Conservation (phyloP, 1,140 invertebrate species). For the Heliothis virescens region DNA sequence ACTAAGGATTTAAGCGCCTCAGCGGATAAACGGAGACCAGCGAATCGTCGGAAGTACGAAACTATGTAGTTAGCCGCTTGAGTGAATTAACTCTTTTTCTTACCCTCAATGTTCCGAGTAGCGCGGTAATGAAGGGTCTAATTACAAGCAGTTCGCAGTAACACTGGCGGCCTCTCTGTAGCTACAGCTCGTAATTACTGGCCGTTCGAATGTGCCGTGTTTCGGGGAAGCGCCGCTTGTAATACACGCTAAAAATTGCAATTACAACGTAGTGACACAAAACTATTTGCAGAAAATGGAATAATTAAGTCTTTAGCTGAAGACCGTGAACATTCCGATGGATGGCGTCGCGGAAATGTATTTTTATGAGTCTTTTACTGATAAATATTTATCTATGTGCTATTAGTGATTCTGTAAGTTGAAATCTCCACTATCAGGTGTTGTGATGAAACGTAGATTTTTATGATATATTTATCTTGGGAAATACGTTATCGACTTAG, state of each 20-base stretch:
- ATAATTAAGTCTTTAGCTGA: conserved; percentile 28
- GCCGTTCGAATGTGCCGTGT: conserved; percentile 54
- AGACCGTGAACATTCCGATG: conserved; percentile 10
- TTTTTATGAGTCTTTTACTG: background rate
- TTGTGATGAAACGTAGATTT: background rate
- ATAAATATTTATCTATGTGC: background rate
- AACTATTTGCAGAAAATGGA: conserved; percentile 40
- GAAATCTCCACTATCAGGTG: background rate
- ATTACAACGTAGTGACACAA: conserved; percentile 40
- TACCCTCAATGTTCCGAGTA: conserved; percentile 60
- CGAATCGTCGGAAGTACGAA: conserved; percentile 33
- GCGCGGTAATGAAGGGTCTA: conserved; percentile 55
- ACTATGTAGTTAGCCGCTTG: conserved; percentile 41
- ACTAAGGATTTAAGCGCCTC: conserved; percentile 30
- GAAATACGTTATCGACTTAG: conserved; percentile 4
- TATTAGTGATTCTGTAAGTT: background rate
- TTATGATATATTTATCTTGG: background rate
- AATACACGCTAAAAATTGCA: conserved; percentile 49
- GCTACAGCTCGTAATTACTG: conserved; percentile 56
- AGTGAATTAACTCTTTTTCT: conserved; percentile 43
- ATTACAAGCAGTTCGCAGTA: conserved; percentile 60
- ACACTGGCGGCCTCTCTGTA: conserved; percentile 55
- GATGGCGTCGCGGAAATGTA: background rate
- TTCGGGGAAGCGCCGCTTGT: conserved; percentile 55
- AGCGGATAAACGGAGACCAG: background rate